A percentile compares a stretch with the other conserved stretches of the same genome.
Conservation (phyloP, 1,140 invertebrate species). For the Panagrolaimus sp. region DNA sequence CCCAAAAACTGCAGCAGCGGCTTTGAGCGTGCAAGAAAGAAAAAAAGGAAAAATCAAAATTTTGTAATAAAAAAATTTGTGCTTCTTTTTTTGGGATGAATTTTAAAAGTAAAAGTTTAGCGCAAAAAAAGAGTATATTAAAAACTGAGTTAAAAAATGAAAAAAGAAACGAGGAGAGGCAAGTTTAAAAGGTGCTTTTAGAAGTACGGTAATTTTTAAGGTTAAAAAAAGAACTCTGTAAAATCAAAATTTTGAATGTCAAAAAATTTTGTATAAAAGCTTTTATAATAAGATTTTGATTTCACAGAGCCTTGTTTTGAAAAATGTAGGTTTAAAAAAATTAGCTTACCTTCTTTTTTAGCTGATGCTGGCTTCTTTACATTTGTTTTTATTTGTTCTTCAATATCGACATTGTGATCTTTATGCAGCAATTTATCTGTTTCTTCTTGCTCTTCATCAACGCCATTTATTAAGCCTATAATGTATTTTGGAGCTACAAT, state of each 20-base stretch:
- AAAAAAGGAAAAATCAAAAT: too few species aligned
- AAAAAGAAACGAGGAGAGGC: neutral
- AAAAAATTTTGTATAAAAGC: too few species aligned
- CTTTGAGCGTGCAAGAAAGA: too few species aligned
- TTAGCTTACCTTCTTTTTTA: conserved; percentile 22
- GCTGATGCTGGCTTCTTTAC: conserved; percentile 14
- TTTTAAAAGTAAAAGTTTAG: neutral
- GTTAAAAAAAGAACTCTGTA: too few species aligned
- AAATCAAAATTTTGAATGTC: too few species aligned
- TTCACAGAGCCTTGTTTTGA: conserved; percentile 3
- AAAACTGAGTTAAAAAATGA: conserved; percentile 1
- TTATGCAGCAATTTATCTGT: conserved; percentile 22
- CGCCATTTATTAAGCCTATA: neutral
- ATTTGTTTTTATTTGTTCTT: neutral
- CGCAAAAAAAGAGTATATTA: too few species aligned
- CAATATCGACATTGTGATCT: conserved; percentile 17
- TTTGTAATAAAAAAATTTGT: too few species aligned
- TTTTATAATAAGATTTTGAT: neutral
- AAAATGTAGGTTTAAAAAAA: conserved; percentile 3
- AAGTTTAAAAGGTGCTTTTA: conserved; percentile 1
- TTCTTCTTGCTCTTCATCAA: conserved; percentile 30
- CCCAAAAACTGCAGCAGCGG: too few species aligned
- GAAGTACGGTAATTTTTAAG: neutral
- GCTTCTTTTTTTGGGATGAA: too few species aligned
- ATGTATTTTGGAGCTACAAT: neutral